Base-by-base conservation (phyloP, 2,113 vertebrate species). In the Dromaius novaehollandiae region DNA sequence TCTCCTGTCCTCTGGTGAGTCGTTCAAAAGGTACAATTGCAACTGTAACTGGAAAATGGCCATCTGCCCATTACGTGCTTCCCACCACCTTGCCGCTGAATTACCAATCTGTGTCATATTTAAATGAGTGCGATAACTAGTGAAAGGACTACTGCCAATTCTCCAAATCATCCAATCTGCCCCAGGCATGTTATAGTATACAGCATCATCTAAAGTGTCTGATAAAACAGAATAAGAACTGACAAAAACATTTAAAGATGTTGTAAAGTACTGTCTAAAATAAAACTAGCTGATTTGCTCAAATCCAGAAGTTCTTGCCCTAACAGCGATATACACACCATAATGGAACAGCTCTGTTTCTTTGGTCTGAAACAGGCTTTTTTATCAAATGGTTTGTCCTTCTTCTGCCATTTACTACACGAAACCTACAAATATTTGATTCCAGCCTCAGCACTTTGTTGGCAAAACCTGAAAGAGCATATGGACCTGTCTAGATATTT, bases 381-480 rank as follows among this genome's bases (percentile, higher is more conserved):
- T 76, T 13, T 9, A 80, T 86, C 34, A 32, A 38, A 19, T 4
- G 38, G 40, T 78, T 79, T 64, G 22, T 93, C 69, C 71, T 70
- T 64, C 70, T 89, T 38, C 61, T 95, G 70, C 70, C 3, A 2
- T 32, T 93, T 50, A n/a, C 64, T 56, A n/a, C 18, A 4, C 74
- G 82, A 89, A 93, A 64, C 81, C 86, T 87, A 69, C 85, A 85
- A 69, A 50, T 40, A 91, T 0, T 61, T 58, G 71, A 80, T 95
- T 92, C 78, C 87, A 95, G 74, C 75, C 84, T 46, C 84, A 93
- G 75, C 71, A 32, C 66, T 92, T 44, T 22, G 85, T 2, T 95
- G 91, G 91, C 96, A 93, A 40, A 82, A 82, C 53, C 75, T 74
- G 30, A 42, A 92, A 70, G 89, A 95, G 40, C 92, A 91, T 88